Evolutionary conservation across 1,140 invertebrate species (phyloP), one percentile per base, ranked within the genome.

Genomic region (Ctenoplectra terminalis): DNA sequence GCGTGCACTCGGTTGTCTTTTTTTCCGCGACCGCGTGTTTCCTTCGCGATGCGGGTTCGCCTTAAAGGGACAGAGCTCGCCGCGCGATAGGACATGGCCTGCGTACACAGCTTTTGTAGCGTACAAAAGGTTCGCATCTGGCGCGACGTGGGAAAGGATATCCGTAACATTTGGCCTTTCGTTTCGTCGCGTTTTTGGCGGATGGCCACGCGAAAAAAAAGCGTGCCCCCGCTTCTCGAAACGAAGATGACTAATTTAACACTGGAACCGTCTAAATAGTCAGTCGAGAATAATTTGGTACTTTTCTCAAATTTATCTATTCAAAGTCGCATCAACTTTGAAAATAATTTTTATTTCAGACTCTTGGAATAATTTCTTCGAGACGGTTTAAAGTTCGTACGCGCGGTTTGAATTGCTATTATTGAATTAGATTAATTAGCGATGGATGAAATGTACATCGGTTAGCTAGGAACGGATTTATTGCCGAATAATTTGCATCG

Each of bases 71-170:
- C 6, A n/a, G 52, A 52, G 31, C 26, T 34, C 29, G 29, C 56
- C 63, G 26, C 52, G 50, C 37, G 34, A 54, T 63, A 43, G 50
- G 64, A 84, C 69, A 50, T 56, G 69, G 40, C 61, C 46, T 87
- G 85, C 70, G 61, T 78, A 81, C 50, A 73, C 83, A 71, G 83
- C 66, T 81, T 81, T 79, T 34, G 67, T 79, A 43, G 15, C 58
- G 66, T 58, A 85, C 60, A 77, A 81, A 86, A 86, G 79, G 66
- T 60, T 81, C 70, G 82, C 90, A 90, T 90, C 90, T 90, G 90
- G 75, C 66, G 69, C 82, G 81, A 90, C 87, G 80, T 90, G 89
- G 70, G 86, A 87, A 88, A 88, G 83, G 83, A 72, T 87, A 87
- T 81, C 86, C 81, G 75, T 79, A 82, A 87, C 84, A 83, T 83